phyloP scores from a whole-genome alignment of 2,888 invertebrate species.

The Sympetrum striolatum region DNA sequence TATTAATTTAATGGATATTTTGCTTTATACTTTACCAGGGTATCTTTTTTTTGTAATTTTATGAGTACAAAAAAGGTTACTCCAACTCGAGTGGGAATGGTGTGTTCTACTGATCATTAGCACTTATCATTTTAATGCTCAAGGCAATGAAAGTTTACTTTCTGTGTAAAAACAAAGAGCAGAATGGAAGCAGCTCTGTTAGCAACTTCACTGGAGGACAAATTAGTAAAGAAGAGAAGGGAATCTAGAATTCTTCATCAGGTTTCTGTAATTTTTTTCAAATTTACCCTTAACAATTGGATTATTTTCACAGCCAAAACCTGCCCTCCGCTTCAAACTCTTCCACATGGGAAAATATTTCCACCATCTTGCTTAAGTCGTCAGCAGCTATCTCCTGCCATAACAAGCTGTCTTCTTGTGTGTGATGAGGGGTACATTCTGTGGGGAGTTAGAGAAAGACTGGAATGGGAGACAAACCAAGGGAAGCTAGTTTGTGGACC shows the following conservation, averaged over 20 bases:
- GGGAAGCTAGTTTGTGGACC: conserved; percentile 27
- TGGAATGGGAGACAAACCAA: conserved; percentile 26
- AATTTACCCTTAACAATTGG: background rate
- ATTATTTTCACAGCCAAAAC: conserved; percentile 56
- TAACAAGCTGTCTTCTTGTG: conserved; percentile 65
- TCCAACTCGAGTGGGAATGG: too few species aligned
- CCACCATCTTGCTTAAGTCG: conserved; percentile 63
- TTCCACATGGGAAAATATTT: conserved; percentile 63
- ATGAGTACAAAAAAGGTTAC: too few species aligned
- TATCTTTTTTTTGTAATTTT: too few species aligned
- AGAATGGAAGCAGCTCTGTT: too few species aligned
- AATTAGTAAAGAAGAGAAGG: too few species aligned
- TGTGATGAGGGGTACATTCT: conserved; percentile 69
- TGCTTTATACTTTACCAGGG: too few species aligned
- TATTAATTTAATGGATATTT: too few species aligned
- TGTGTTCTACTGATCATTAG: too few species aligned
- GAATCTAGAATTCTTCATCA: background rate
- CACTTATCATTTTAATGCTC: too few species aligned
- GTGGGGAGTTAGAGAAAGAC: conserved; percentile 57
- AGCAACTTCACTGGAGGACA: too few species aligned
- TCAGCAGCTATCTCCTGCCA: conserved; percentile 57
- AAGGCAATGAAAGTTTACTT: too few species aligned
- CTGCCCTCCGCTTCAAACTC: conserved; percentile 62
- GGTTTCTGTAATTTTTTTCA: background rate
- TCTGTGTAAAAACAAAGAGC: too few species aligned